These are phyloP conservation scores for Dolichallabes microphthalmus DNA, from an alignment of 2,113 vertebrate species.

Conservation along the genomic window DNA sequence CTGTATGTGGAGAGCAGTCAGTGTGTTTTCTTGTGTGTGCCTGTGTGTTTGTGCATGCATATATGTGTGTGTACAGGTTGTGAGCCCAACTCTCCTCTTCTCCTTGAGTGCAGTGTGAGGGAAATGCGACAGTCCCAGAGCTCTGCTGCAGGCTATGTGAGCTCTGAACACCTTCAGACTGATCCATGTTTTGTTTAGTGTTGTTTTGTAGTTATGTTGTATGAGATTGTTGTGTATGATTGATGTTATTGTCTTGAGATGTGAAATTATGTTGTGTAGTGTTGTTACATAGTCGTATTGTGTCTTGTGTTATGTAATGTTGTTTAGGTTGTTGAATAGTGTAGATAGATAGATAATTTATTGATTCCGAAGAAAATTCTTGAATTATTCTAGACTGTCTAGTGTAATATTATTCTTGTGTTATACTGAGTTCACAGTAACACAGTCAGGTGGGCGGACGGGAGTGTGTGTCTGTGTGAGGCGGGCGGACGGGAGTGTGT, in stretches of 20 bases:
- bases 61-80: neutral
- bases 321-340: too few species aligned
- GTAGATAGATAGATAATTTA: too few species aligned
- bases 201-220: neutral
- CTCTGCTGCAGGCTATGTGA: neutral
- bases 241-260: neutral
- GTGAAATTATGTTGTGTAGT: neutral
- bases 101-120: neutral
- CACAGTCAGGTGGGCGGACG: too few species aligned
- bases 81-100: neutral
- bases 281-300: neutral
- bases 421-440: too few species aligned
- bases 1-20: neutral
- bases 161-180: neutral
- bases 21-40: neutral
- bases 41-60: neutral
- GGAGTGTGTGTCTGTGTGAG: too few species aligned
- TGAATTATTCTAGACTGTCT: too few species aligned
- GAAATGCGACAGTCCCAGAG: neutral
- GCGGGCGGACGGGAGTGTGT: too few species aligned
- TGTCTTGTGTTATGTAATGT: neutral
- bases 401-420: too few species aligned
- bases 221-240: too few species aligned
- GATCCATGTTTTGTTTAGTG: neutral
- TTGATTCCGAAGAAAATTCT: too few species aligned